phyloP scores from a whole-genome alignment of 2,888 invertebrate species.

The Eupithecia insigniata region DNA sequence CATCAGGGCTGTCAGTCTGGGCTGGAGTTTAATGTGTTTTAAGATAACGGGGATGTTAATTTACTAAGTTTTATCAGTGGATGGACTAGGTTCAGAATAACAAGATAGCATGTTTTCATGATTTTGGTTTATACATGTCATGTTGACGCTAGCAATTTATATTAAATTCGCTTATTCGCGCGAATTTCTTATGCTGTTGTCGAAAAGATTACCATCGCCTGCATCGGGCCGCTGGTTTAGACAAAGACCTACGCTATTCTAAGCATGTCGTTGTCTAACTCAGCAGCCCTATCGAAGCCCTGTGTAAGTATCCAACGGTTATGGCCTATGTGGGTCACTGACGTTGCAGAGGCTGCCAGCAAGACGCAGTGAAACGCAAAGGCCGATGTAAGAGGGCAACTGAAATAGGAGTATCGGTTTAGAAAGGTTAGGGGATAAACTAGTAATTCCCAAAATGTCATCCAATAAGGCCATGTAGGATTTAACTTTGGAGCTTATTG shows the following conservation, averaged over 20 bases:
- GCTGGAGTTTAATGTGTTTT: conserved; percentile 10
- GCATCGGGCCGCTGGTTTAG: not conserved
- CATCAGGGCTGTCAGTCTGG: conserved; percentile 45
- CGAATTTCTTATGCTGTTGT: not conserved
- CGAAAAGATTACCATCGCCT: not conserved
- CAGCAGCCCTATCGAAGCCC: conserved; percentile 48
- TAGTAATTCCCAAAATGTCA: not conserved
- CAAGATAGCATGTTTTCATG: not conserved
- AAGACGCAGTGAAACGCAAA: conserved; percentile 59
- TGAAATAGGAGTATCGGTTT: conserved; percentile 46
- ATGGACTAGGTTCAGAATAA: not conserved
- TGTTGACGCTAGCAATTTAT: not conserved
- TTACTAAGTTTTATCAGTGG: conserved; percentile 1
- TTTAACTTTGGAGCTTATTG: not conserved
- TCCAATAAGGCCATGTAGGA: not conserved
- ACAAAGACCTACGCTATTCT: not conserved
- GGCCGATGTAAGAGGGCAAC: conserved; percentile 65
- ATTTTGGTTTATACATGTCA: not conserved
- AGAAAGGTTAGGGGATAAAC: conserved; percentile 21
- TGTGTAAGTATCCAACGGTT: conserved; percentile 54
- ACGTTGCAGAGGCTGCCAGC: conserved; percentile 53
- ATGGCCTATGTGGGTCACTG: conserved; percentile 73
- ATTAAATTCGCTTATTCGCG: not conserved
- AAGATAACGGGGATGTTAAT: conserved; percentile 3
- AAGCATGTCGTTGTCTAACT: not conserved